These are phyloP conservation scores for Sitobion miscanthi DNA, from an alignment of 1,140 invertebrate genomes.

Conservation along the genomic window DNA sequence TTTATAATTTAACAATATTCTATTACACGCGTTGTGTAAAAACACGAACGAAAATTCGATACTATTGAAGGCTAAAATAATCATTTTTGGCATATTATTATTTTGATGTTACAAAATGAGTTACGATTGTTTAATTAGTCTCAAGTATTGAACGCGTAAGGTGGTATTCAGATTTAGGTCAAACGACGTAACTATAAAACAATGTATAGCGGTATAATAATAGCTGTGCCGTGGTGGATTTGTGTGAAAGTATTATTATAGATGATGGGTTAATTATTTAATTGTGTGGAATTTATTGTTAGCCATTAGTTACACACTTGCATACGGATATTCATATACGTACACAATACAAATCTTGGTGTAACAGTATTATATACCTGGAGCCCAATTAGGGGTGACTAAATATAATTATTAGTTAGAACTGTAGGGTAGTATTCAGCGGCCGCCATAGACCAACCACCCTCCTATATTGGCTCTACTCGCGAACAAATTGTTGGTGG, in stretches of 20 bases:
- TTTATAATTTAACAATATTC: not conserved
- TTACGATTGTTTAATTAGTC: constrained; percentile 21
- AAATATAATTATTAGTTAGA: not conserved
- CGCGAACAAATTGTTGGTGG: not conserved
- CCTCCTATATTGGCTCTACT: not conserved
- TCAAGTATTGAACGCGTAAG: not conserved
- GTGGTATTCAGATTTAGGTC: constrained; percentile 11
- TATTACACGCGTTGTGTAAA: not conserved
- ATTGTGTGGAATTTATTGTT: not conserved
- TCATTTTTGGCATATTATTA: constrained; percentile 15
- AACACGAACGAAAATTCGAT: not conserved
- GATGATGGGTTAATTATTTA: constrained; percentile 6
- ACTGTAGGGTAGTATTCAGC: not conserved
- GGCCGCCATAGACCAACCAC: no score
- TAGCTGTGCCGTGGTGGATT: not conserved
- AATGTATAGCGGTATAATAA: not conserved
- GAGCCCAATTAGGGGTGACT: not conserved
- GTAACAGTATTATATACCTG: not conserved
- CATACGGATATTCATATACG: not conserved
- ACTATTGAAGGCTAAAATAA: constrained; percentile 20
- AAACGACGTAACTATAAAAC: constrained; percentile 8
- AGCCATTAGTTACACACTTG: not conserved
- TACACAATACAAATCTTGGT: not conserved
- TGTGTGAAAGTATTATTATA: constrained; percentile 23
- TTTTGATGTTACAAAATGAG: constrained; percentile 11